Percentiles rank a stretch among this genome's conserved stretches.
phyloP scores from a whole-genome alignment of 1,140 invertebrate genomes.

The Pseudomyrmex pallidus region DNA sequence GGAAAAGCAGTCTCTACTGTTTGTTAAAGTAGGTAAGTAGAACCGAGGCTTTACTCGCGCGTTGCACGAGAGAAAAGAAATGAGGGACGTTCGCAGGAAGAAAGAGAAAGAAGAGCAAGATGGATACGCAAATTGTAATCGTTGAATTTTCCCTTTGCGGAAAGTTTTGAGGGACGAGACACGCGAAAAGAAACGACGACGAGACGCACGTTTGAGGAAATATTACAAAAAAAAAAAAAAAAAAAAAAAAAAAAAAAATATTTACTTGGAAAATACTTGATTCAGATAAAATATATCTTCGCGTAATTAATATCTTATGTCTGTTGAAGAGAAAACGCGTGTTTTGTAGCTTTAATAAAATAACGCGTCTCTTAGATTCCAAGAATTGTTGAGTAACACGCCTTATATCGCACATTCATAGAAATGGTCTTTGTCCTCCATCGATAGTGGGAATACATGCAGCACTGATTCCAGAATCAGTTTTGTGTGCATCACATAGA shows the following conservation, averaged over 20 bases:
- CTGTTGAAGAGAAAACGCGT: background rate
- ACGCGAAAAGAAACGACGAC: constrained; percentile 18
- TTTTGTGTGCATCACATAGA: background rate
- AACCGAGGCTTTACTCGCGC: constrained; percentile 71
- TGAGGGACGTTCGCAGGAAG: constrained; percentile 28
- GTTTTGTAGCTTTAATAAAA: no score
- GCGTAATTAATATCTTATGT: no score
- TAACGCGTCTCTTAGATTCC: constrained; percentile 24
- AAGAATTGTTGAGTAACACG: background rate
- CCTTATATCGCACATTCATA: constrained; percentile 44
- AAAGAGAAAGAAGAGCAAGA: constrained; percentile 39
- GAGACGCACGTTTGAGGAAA: no score
- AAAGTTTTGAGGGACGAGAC: constrained; percentile 25
- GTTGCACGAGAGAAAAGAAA: constrained; percentile 62
- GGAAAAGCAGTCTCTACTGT: constrained; percentile 64
- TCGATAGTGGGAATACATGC: background rate
- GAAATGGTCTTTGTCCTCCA: constrained; percentile 51
- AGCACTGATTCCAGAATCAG: constrained; percentile 33
- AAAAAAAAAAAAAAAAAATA: no score
- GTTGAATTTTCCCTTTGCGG: constrained; percentile 27
- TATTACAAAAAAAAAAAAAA: no score
- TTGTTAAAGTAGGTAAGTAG: constrained; percentile 76
- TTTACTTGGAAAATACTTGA: no score
- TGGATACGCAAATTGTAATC: constrained; percentile 36
- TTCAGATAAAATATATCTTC: no score